Evolutionary conservation across 2,888 invertebrate genomes (phyloP).

Genomic region (Chloroclysta siterata): DNA sequence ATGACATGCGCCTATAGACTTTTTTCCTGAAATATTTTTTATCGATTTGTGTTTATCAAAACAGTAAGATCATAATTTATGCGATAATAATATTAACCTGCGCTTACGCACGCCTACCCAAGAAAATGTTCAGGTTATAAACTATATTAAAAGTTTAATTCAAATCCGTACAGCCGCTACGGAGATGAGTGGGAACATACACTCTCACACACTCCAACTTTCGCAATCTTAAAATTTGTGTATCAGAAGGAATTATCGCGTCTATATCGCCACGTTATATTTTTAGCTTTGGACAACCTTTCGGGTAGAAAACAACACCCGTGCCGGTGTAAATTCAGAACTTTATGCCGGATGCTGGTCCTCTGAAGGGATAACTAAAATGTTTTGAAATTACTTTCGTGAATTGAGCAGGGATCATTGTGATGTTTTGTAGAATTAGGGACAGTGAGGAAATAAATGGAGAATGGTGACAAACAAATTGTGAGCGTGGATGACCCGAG

Average conservation of each 20-base stretch:
- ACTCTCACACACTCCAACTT: too few relatives aligned
- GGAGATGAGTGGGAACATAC: too few relatives aligned
- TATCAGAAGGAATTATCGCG: neutral
- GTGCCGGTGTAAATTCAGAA: conserved; percentile 27
- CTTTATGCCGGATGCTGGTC: conserved; percentile 22
- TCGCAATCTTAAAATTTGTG: too few relatives aligned
- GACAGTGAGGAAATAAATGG: conserved; percentile 6
- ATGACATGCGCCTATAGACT: too few relatives aligned
- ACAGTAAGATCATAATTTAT: too few relatives aligned
- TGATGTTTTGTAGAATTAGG: conserved; percentile 8
- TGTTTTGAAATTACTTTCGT: conserved; percentile 27
- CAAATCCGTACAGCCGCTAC: too few relatives aligned
- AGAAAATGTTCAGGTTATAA: too few relatives aligned
- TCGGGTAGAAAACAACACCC: conserved; percentile 12
- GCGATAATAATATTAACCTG: too few relatives aligned
- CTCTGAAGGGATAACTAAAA: conserved; percentile 19
- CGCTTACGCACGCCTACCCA: too few relatives aligned
- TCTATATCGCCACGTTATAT: neutral
- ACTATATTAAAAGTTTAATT: too few relatives aligned
- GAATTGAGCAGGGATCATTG: conserved; percentile 17
- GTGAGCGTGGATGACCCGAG: neutral
- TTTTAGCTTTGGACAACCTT: neutral
- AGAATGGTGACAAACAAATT: neutral
- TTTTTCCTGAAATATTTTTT: too few relatives aligned
- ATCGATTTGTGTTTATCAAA: too few relatives aligned